Percentiles rank a stretch among this genome's conserved stretches.
Conservation (phyloP, 2,888 invertebrate species). For the Meiosimyza platycephala region DNA sequence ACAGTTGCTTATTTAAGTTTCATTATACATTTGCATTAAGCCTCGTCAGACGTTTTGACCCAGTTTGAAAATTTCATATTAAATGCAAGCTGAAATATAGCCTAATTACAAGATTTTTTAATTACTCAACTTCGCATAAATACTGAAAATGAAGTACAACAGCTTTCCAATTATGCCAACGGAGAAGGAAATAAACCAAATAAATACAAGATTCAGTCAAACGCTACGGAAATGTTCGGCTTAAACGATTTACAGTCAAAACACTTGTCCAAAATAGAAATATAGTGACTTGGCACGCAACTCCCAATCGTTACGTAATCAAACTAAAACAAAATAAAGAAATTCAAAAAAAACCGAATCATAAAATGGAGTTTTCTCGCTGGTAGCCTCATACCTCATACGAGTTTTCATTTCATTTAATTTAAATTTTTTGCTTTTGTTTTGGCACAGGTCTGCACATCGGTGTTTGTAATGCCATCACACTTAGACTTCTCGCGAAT, state of each 20-base stretch:
- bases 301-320: constrained; percentile 8
- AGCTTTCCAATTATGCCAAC: neutral
- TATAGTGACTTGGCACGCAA: neutral
- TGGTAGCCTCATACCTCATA: too few species aligned
- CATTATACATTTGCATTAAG: too few species aligned
- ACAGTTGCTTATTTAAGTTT: too few species aligned
- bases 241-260: neutral
- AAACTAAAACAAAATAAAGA: constrained; percentile 1
- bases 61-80: too few species aligned
- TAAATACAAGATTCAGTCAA: neutral
- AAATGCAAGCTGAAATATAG: too few species aligned
- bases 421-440: neutral
- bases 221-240: constrained; percentile 8
- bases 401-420: constrained; percentile 4
- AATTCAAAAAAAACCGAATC: neutral
- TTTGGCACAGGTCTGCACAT: too few species aligned
- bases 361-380: neutral
- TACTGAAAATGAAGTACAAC: neutral
- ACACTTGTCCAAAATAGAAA: neutral
- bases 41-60: too few species aligned
- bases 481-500: too few species aligned
- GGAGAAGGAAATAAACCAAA: too few species aligned
- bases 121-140: too few species aligned
- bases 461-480: too few species aligned
- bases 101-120: too few species aligned